A percentile compares a stretch with the other conserved stretches of the same genome.
phyloP scores from a whole-genome alignment of 2,888 invertebrate species.

The Tillus elongatus region DNA sequence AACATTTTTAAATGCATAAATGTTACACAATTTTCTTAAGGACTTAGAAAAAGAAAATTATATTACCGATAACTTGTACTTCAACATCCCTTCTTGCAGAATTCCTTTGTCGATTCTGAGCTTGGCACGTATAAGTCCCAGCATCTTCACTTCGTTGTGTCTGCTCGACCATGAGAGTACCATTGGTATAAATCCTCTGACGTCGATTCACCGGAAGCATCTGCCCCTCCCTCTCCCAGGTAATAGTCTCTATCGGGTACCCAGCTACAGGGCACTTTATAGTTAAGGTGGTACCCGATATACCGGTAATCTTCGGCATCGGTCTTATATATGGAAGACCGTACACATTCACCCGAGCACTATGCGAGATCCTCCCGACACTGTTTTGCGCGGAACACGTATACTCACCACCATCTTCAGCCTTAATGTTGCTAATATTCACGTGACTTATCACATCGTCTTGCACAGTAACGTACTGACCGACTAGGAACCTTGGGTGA shows the following conservation, averaged over 20 bases:
- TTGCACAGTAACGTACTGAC: slow-evolving; percentile 84
- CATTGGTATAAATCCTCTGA: slow-evolving; percentile 78
- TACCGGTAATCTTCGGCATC: slow-evolving; percentile 81
- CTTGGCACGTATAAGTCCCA: slow-evolving; percentile 84
- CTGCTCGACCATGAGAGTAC: slow-evolving; percentile 76
- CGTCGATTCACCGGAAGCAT: slow-evolving; percentile 78
- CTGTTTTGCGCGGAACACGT: slow-evolving; percentile 76
- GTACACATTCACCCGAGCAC: slow-evolving; percentile 80
- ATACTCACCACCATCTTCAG: slow-evolving; percentile 48
- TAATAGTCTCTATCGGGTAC: slow-evolving; percentile 76
- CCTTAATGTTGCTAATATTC: slow-evolving; percentile 67
- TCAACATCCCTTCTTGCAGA: slow-evolving; percentile 67
- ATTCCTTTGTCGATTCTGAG: slow-evolving; percentile 73
- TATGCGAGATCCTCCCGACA: slow-evolving; percentile 71
- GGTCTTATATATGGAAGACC: slow-evolving; percentile 77
- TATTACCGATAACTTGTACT: slow-evolving; percentile 64
- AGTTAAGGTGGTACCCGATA: slow-evolving; percentile 73
- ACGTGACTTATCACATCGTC: slow-evolving; percentile 90
- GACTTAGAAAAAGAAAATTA: too few relatives aligned
- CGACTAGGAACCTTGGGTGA: slow-evolving; percentile 70
- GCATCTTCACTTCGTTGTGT: slow-evolving; percentile 79
- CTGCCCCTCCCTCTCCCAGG: slow-evolving; percentile 86
- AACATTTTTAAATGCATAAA: too few relatives aligned
- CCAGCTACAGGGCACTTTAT: slow-evolving; percentile 87
- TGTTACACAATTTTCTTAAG: too few relatives aligned